phyloP scores from a whole-genome alignment of 1,140 invertebrate genomes.

The Paraescarpia echinospica region DNA sequence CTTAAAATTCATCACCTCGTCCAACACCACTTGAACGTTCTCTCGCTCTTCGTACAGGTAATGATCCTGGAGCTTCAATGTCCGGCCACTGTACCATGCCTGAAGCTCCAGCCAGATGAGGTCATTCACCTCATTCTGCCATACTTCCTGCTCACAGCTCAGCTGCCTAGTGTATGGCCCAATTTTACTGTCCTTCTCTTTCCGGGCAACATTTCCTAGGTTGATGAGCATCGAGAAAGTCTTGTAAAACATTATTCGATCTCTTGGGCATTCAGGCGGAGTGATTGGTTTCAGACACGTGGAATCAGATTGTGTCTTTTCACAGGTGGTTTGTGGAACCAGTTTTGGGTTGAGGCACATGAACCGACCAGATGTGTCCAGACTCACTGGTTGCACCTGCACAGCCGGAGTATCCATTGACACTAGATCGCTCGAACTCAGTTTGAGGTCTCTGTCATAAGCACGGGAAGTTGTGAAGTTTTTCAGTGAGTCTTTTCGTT shows the following conservation, averaged over 20 bases:
- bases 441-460: conserved; percentile 41
- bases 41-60: conserved; percentile 74
- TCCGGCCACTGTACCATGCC: conserved; percentile 74
- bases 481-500: conserved; percentile 28
- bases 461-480: conserved; percentile 39
- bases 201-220: conserved; percentile 69
- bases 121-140: conserved; percentile 86
- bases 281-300: background rate
- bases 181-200: conserved; percentile 47
- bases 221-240: conserved; percentile 73
- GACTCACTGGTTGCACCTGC: conserved; percentile 13
- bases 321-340: conserved; percentile 30
- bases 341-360: background rate
- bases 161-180: conserved; percentile 62
- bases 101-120: conserved; percentile 87
- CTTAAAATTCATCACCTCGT: conserved; percentile 70
- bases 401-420: conserved; percentile 18
- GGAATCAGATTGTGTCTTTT: conserved; percentile 18
- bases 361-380: conserved; percentile 2
- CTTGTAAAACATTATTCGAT: conserved; percentile 67
- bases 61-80: conserved; percentile 73
- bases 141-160: conserved; percentile 79
- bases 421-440: conserved; percentile 40
- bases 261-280: conserved; percentile 54
- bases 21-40: conserved; percentile 69